These are phyloP conservation scores for Pasiphila rectangulata DNA, from an alignment of 2,888 invertebrate species.

Conservation along the genomic window DNA sequence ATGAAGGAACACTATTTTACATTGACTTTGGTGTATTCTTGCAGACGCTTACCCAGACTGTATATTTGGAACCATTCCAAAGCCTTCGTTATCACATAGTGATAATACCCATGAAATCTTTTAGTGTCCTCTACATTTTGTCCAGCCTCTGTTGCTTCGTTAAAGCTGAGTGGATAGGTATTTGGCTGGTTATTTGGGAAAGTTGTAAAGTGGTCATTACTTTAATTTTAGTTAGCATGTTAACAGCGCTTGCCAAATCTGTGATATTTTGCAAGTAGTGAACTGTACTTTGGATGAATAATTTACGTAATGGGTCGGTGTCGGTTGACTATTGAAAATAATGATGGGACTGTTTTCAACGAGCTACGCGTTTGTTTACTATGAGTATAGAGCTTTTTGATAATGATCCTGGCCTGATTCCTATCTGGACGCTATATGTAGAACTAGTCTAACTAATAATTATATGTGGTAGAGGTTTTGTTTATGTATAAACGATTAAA, in stretches of 20 bases:
- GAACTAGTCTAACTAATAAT: too few relatives aligned
- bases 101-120: conserved; percentile 75
- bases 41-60: conserved; percentile 38
- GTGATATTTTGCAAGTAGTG: conserved; percentile 11
- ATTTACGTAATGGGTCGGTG: conserved; percentile 10
- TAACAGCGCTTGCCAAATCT: conserved; percentile 22
- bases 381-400: too few relatives aligned
- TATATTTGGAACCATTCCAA: conserved; percentile 73
- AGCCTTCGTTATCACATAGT: conserved; percentile 68
- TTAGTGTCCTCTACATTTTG: conserved; percentile 65
- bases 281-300: background rate
- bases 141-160: conserved; percentile 67
- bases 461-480: too few relatives aligned
- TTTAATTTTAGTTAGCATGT: conserved; percentile 32
- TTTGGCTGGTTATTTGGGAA: conserved; percentile 60
- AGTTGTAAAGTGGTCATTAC: conserved; percentile 44
- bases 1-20: too few relatives aligned
- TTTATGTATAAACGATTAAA: too few relatives aligned
- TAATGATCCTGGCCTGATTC: too few relatives aligned
- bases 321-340: conserved; percentile 1
- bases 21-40: too few relatives aligned
- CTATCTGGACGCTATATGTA: too few relatives aligned
- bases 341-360: background rate
- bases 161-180: conserved; percentile 68
- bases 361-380: background rate